phyloP scores from a whole-genome alignment of 2,797 vertebrate genomes.

The Pampus argenteus region DNA sequence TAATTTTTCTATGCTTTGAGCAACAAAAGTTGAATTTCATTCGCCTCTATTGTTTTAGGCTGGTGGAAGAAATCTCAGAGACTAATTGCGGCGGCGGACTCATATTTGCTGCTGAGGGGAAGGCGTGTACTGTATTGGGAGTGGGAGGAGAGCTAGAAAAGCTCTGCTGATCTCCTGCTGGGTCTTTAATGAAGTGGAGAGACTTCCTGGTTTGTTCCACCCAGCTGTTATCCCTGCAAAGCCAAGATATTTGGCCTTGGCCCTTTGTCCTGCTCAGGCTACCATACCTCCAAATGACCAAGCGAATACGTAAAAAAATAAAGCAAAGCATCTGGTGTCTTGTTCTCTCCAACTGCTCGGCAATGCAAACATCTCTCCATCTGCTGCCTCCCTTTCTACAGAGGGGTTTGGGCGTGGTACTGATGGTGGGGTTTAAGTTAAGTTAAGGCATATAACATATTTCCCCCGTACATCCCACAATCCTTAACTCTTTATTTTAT shows the following conservation, averaged over 20 bases:
- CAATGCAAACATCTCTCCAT: constrained; percentile 72
- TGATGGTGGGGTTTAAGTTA: background rate
- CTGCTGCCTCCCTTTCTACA: constrained; percentile 34
- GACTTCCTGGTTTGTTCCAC: constrained; percentile 79
- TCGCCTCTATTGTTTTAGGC: too few relatives aligned
- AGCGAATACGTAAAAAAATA: constrained; percentile 51
- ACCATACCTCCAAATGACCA: constrained; percentile 69
- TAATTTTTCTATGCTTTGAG: too few relatives aligned
- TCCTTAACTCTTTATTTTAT: background rate
- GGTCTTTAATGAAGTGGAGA: constrained; percentile 83
- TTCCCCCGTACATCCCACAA: background rate
- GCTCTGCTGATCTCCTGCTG: constrained; percentile 74
- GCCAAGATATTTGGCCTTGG: constrained; percentile 79
- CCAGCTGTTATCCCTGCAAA: constrained; percentile 81
- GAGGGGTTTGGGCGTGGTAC: background rate
- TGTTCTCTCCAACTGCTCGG: constrained; percentile 62
- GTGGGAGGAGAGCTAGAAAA: constrained; percentile 57
- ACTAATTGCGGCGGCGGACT: background rate
- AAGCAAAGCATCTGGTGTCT: constrained; percentile 72
- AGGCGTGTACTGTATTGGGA: constrained; percentile 24
- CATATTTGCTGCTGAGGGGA: background rate
- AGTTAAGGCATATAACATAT: background rate
- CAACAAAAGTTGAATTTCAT: too few relatives aligned
- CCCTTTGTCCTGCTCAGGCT: constrained; percentile 69
- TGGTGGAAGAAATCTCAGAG: too few relatives aligned